A percentile compares a stretch with the other conserved stretches of the same genome.
These are phyloP conservation scores for Galbula dea DNA, from an alignment of 2,113 vertebrate genomes.

Conservation along the genomic window DNA sequence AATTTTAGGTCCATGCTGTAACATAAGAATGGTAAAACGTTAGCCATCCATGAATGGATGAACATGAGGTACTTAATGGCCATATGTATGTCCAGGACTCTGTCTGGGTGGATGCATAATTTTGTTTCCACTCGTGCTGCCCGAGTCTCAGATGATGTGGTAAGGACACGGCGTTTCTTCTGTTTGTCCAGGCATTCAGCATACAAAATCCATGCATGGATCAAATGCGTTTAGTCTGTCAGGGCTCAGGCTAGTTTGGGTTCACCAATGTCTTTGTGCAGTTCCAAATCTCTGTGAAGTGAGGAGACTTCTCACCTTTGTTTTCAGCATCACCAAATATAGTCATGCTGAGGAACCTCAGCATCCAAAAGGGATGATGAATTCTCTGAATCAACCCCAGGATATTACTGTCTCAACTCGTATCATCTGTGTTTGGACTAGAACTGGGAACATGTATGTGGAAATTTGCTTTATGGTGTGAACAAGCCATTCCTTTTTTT, in stretches of 20 bases:
- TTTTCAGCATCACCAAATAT: constrained; percentile 27
- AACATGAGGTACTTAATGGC: neutral
- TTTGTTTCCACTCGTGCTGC: rapidly evolving
- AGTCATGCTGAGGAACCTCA: neutral
- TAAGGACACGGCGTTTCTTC: neutral
- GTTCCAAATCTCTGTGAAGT: neutral
- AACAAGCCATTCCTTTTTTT: neutral
- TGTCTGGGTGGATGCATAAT: rapidly evolving
- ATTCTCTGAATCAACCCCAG: constrained; percentile 47
- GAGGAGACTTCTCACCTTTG: constrained; percentile 8
- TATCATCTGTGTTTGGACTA: constrained; percentile 1
- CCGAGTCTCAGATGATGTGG: neutral
- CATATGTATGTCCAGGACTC: rapidly evolving
- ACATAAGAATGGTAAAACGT: neutral
- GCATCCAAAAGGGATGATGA: constrained; percentile 36
- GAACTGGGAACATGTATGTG: neutral
- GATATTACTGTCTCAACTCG: constrained; percentile 20
- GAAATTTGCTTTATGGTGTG: neutral
- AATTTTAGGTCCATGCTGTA: neutral
- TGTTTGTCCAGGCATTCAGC: neutral
- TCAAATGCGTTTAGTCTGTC: neutral
- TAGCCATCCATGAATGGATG: rapidly evolving
- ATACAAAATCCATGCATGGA: neutral
- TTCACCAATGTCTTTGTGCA: neutral
- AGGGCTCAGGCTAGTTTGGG: neutral